Evolutionary conservation across 2,888 invertebrate species (phyloP), one percentile per base, ranked within the genome.

Genomic region (Melanophora roralis): DNA sequence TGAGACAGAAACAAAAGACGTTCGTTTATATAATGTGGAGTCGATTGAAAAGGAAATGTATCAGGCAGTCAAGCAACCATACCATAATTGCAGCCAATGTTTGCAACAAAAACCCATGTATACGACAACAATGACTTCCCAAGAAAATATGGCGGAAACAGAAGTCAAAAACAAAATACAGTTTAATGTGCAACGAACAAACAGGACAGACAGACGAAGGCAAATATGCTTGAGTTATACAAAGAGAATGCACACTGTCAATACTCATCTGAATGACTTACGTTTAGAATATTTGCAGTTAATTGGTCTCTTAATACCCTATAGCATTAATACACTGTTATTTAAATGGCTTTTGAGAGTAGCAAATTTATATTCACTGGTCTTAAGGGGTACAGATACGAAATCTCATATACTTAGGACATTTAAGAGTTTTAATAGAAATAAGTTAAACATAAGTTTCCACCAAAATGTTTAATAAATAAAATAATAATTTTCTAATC

Each of bases 401-500:
- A 59, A 34, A 9, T 11, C 0, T 27, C 19, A 1, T 59, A n/a
- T 9, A 3, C 1, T 8, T 53, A 2, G 19, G n/a, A 11, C 27
- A 32, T 34, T 36, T 16, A 51, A 34, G 32, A 5, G 43, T 5
- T 67, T n/a, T 69, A 51, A 38, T 9, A 34, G 43, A 21, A 23
- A 49, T 2, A 1, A 38, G 9, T 64, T 32, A 9, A 62, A 47
- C 11, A 40, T 12, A 47, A 53, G 57, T 32, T 64, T 51, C 43
- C 7, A 38, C 1, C 19, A 62, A 19, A 23, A 43, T 57, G 5
- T 53, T 19, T 32, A 34, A 49, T 49, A 40, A 62, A 47, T 53
- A 21, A 40, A 19, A 34, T 43, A 8, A 11, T 49, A 38, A 49
- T 72, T 55, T 62, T 76, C 76, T 80, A 76, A 76, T 76, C 55